These are phyloP conservation scores for Sipha flava DNA, from an alignment of 1,140 invertebrate genomes.

Conservation along the genomic window DNA sequence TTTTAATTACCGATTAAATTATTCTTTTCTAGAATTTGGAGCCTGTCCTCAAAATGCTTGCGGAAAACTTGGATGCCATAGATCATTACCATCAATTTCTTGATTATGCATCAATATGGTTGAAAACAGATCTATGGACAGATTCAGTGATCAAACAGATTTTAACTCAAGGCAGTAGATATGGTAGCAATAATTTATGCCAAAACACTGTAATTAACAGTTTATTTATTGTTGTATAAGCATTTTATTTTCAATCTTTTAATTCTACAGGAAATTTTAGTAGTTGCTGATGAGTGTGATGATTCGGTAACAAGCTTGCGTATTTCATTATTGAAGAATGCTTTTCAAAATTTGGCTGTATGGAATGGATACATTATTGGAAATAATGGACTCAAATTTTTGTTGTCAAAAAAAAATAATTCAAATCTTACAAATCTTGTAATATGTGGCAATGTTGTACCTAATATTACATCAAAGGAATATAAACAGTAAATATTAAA, in stretches of 20 bases:
- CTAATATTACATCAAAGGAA: background rate
- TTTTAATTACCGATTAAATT: background rate
- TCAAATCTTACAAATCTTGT: background rate
- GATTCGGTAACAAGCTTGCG: background rate
- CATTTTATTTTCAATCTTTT: background rate
- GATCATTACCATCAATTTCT: background rate
- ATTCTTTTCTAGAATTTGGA: background rate
- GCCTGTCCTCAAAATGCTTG: background rate
- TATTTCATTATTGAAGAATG: background rate
- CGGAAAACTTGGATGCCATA: background rate
- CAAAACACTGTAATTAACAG: background rate
- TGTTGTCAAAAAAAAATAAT: background rate
- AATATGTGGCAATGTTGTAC: constrained; percentile 2
- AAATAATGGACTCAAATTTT: background rate
- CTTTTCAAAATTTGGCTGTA: background rate
- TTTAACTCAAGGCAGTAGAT: background rate
- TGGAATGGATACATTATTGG: background rate
- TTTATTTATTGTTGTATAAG: background rate
- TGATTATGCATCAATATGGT: background rate
- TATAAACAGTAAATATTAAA: background rate
- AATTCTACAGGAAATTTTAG: background rate
- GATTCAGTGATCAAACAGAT: background rate
- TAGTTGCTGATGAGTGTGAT: background rate
- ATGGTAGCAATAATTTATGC: background rate
- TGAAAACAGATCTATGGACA: background rate